phyloP scores from a whole-genome alignment of 2,888 invertebrate genomes.

The Onchidella celtica region DNA sequence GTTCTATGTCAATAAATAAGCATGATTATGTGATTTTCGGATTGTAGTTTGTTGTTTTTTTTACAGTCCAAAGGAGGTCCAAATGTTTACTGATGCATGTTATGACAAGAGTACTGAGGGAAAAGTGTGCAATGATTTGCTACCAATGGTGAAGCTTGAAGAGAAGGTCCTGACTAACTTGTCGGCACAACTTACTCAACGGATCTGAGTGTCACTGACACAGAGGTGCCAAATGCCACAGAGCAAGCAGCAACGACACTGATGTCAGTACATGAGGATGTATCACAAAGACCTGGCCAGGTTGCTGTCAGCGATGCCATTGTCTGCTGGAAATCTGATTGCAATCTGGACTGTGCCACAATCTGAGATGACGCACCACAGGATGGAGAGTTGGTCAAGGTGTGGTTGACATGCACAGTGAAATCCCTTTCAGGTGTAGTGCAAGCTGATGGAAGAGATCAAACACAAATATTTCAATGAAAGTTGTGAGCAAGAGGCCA shows the following conservation, averaged over 20 bases:
- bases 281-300: constrained; percentile 45
- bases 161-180: no score
- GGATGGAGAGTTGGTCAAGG: not conserved
- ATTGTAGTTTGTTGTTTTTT: no score
- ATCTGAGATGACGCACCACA: constrained; percentile 5
- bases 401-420: constrained; percentile 39
- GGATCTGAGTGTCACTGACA: not conserved
- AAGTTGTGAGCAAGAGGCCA: no score
- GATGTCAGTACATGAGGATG: constrained; percentile 17
- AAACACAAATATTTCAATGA: not conserved
- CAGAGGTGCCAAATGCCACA: not conserved
- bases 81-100: no score
- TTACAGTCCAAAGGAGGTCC: no score
- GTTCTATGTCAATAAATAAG: no score
- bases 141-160: no score
- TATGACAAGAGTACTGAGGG: no score
- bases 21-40: no score
- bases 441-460: constrained; percentile 35
- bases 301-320: constrained; percentile 31
- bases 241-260: constrained; percentile 25
- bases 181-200: constrained; percentile 26
- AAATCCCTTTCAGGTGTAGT: constrained; percentile 28
- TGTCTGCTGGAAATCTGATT: constrained; percentile 2
- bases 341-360: not conserved
- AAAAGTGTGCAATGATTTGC: no score